Evolutionary conservation across 1,140 invertebrate genomes (phyloP).

Genomic region (Drosophila willistoni): DNA sequence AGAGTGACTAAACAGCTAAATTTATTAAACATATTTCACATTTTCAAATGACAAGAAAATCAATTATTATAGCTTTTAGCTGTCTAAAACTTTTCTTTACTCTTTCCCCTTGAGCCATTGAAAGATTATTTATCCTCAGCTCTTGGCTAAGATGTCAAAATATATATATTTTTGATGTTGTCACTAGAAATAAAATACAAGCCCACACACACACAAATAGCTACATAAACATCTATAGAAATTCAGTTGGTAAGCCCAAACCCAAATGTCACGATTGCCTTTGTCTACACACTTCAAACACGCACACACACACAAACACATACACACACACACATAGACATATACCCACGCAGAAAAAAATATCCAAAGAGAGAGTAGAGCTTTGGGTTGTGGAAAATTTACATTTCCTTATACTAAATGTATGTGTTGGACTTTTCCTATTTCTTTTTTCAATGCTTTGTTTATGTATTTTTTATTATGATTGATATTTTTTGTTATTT

Average conservation of each 20-base stretch:
- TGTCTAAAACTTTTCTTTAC: slow-evolving; percentile 11
- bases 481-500: slow-evolving; percentile 24
- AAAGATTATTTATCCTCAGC: slow-evolving; percentile 13
- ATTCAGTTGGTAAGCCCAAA: slow-evolving; percentile 9
- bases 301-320: neutral
- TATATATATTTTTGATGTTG: slow-evolving; percentile 27
- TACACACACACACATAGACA: neutral
- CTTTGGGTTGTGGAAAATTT: neutral
- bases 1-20: neutral
- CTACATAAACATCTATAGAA: neutral
- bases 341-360: too few relatives aligned
- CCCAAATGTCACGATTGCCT: slow-evolving; percentile 26
- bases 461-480: slow-evolving; percentile 34
- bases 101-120: slow-evolving; percentile 2
- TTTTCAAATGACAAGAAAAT: slow-evolving; percentile 24
- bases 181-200: slow-evolving; percentile 6
- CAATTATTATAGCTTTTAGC: slow-evolving; percentile 16
- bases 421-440: slow-evolving; percentile 1
- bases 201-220: neutral
- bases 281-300: slow-evolving; percentile 18
- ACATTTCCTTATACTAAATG: slow-evolving; percentile 19
- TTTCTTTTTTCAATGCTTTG: slow-evolving; percentile 7
- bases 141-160: slow-evolving; percentile 21
- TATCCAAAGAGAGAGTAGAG: neutral
- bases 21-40: slow-evolving; percentile 2